Conservation (phyloP, 2,113 vertebrate genomes). For the Eurypyga helias region DNA sequence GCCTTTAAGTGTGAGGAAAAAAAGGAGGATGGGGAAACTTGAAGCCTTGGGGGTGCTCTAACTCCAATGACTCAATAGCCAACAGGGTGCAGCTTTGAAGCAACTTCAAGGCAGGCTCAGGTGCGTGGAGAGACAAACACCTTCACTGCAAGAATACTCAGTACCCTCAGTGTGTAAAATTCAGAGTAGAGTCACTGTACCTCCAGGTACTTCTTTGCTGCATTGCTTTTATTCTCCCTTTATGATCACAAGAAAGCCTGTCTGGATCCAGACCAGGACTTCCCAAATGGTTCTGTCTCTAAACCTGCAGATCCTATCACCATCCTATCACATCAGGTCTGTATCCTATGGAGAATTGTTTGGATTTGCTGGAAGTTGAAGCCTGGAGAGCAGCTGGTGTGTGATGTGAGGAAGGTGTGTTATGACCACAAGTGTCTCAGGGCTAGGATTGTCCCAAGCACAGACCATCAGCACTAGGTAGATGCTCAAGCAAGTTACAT, state of each 20-base stretch:
- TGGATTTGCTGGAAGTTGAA: neutral
- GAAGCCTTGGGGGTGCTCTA: neutral
- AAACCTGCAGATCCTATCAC: neutral
- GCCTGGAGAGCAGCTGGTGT: neutral
- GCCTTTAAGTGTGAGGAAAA: fast-evolving
- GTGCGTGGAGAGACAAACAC: neutral
- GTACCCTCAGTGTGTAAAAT: neutral
- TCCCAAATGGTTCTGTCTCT: neutral
- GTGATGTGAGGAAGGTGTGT: neutral
- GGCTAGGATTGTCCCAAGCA: neutral
- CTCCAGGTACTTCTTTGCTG: neutral
- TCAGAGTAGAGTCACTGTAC: neutral
- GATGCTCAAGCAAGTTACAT: neutral
- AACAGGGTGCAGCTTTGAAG: neutral
- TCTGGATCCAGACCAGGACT: neutral
- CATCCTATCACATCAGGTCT: neutral
- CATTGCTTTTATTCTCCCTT: neutral
- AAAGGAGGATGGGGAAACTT: neutral
- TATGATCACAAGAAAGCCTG: neutral
- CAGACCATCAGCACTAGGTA: neutral
- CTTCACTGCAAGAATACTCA: neutral
- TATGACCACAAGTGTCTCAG: neutral
- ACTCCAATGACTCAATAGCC: neutral
- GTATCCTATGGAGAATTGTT: neutral
- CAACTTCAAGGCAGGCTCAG: neutral